phyloP scores from a whole-genome alignment of 2,113 vertebrate genomes.

The Pomatostomus ruficeps region DNA sequence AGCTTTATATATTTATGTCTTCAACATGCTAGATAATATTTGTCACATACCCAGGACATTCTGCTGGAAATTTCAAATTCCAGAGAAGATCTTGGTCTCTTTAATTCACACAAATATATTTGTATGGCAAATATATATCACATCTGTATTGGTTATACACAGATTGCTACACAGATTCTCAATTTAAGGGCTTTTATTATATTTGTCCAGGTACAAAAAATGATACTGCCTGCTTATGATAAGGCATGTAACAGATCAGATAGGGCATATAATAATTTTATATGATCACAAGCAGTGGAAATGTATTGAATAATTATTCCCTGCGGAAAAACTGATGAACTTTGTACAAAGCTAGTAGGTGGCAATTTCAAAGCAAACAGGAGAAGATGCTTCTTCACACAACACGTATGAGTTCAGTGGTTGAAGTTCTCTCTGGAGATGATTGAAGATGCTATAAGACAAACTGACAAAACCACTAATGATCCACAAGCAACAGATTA shows the following conservation, averaged over 20 bases:
- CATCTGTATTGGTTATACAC: neutral
- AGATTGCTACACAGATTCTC: neutral
- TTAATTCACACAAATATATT: neutral
- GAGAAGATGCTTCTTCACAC: neutral
- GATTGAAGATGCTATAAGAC: neutral
- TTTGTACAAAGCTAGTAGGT: neutral
- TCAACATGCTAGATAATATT: neutral
- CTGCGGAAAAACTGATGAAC: neutral
- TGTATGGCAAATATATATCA: neutral
- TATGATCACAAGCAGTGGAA: neutral
- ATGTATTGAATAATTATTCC: neutral
- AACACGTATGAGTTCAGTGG: rapidly evolving
- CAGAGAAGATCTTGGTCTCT: neutral
- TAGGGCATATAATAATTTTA: neutral
- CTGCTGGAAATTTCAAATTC: neutral
- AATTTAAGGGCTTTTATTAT: neutral
- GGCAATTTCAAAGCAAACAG: neutral
- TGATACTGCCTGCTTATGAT: neutral
- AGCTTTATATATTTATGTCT: neutral
- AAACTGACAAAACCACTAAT: neutral
- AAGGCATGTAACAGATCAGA: neutral
- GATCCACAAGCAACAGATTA: neutral
- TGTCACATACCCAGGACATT: neutral
- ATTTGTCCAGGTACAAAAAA: neutral
- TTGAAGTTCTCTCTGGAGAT: neutral